phyloP scores from a whole-genome alignment of 2,797 vertebrate species.

The Anguilla megastoma region DNA sequence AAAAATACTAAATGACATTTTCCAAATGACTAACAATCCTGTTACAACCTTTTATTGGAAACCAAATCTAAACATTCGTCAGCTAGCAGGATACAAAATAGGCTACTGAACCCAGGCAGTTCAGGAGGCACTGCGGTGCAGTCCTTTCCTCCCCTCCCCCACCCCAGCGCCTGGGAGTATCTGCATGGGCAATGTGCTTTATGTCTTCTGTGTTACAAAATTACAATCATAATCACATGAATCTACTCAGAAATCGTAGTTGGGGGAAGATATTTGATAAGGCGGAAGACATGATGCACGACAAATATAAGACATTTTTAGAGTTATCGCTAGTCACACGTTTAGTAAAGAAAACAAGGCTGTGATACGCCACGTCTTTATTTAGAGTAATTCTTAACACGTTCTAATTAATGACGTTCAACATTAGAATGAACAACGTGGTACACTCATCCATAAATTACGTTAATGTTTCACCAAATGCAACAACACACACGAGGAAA shows the following conservation, averaged over 20 bases:
- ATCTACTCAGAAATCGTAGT: slow-evolving; percentile 31
- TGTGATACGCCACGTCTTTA: background rate
- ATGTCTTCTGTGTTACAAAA: slow-evolving; percentile 41
- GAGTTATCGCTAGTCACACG: background rate
- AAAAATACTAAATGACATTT: background rate
- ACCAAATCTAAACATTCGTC: background rate
- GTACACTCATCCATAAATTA: background rate
- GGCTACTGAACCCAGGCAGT: background rate
- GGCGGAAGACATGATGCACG: background rate
- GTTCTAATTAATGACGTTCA: background rate
- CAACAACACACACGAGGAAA: slow-evolving; percentile 21
- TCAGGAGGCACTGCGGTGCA: slow-evolving; percentile 3
- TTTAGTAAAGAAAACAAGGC: background rate
- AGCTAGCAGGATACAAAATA: slow-evolving; percentile 1
- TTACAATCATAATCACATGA: background rate
- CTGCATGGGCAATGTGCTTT: slow-evolving; percentile 49
- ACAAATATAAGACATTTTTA: background rate
- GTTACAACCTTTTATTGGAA: background rate
- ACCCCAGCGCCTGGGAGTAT: slow-evolving; percentile 56
- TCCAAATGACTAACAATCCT: background rate
- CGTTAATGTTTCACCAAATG: slow-evolving; percentile 42
- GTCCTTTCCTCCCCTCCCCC: slow-evolving; percentile 54
- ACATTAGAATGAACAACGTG: background rate
- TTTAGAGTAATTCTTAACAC: background rate
- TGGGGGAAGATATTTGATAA: slow-evolving; percentile 8